Base-by-base conservation (phyloP, 2,797 vertebrate species). In the Vipera latastei region DNA sequence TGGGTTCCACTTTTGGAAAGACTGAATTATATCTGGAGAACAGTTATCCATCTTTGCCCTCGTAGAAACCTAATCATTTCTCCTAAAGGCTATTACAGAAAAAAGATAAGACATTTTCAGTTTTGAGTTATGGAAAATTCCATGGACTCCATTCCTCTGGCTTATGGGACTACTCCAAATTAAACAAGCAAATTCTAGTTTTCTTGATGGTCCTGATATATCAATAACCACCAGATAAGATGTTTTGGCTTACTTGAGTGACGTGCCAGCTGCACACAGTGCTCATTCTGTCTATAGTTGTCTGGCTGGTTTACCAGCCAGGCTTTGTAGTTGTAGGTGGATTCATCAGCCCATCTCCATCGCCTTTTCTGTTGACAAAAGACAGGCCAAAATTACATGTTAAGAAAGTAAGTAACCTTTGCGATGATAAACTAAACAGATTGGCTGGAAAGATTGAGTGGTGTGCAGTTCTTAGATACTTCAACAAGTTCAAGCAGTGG, bases 301-400 rank as follows among this genome's bases (percentile, higher is more conserved):
- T 48, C 9, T 32, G 89, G 89, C 18, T 90, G 48, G 16, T 6
- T 0, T 4, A 8, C 0, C 26, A 22, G 12, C 89, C 89, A 90
- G 9, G 61, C 61, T 4, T 69, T 22, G 48, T 69, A 90, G n/a
- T 69, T 90, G 48, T 32, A 69, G 28, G 63, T 53, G 7, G 89
- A 90, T 90, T 69, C 61, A 55, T 90, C 89, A 90, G 89, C 28
- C 89, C 89, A 90, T 9, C 89, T 90, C 89, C 89, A 90, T 65
- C 16, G 18, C 28, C 89, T 22, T 1, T 5, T 90, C 89, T 90
- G 48, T n/a, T 11, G 48, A 90, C 4, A 14, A 4, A 28, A 90
- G 9, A 51, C 25, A 55, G 8, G 25, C 32, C 32, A 65, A 0
- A 0, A n/a, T n/a, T 28, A n/a, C 63, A n/a, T 65, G 28, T n/a